A percentile compares a stretch with the other conserved stretches of the same genome.
phyloP scores from a whole-genome alignment of 2,113 vertebrate species.

The Anas platyrhynchos region DNA sequence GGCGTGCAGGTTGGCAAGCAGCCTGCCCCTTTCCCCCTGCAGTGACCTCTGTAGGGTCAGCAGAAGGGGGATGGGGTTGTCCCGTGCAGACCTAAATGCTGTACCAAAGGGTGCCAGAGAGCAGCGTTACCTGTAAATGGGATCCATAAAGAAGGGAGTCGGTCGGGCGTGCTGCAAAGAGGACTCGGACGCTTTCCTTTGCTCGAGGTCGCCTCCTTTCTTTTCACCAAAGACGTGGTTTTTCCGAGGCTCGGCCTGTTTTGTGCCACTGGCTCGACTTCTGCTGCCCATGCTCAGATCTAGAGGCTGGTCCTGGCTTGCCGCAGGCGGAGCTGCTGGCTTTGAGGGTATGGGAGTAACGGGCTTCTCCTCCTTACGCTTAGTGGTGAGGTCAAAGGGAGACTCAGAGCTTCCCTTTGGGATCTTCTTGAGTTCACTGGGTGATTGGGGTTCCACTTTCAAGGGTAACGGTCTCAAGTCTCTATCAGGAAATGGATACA shows the following conservation, averaged over 20 bases:
- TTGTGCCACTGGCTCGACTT: conserved; percentile 82
- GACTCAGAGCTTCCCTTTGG: conserved; percentile 88
- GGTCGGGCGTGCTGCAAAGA: conserved; percentile 96
- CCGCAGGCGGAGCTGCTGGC: conserved; percentile 75
- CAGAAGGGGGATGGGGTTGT: background rate
- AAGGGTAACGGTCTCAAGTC: conserved; percentile 87
- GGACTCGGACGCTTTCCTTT: conserved; percentile 84
- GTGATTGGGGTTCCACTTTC: conserved; percentile 90
- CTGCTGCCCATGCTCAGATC: conserved; percentile 94
- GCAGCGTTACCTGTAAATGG: conserved; percentile 96
- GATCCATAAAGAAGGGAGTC: conserved; percentile 99
- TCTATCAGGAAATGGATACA: conserved; percentile 97
- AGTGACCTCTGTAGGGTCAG: background rate
- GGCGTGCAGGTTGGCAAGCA: background rate
- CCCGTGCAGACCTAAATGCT: background rate
- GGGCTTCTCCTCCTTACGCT: conserved; percentile 91
- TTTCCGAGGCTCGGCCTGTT: conserved; percentile 82
- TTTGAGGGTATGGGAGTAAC: conserved; percentile 81
- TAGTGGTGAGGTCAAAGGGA: conserved; percentile 97
- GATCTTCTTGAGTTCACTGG: conserved; percentile 88
- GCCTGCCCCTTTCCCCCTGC: fast-evolving
- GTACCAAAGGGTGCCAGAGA: background rate
- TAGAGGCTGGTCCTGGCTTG: conserved; percentile 92
- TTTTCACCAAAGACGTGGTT: conserved; percentile 88
- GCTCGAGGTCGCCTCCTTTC: conserved; percentile 78